Evolutionary conservation across 2,113 vertebrate species (phyloP).

Genomic region (Echinops telfairi): DNA sequence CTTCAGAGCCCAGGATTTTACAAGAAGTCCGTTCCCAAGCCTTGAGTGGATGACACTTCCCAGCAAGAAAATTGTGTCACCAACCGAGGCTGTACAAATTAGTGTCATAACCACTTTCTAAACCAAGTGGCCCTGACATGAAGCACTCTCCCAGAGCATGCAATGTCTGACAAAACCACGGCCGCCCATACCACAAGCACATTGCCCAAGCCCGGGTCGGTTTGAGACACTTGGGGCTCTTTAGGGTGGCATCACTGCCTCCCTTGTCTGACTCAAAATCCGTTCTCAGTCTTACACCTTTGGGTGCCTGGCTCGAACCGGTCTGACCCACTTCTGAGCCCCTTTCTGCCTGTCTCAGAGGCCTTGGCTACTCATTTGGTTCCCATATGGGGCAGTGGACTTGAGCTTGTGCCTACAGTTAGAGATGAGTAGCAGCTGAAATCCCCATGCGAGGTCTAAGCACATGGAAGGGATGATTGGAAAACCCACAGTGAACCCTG

Average conservation of each 20-base stretch:
- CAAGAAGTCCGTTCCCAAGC: background rate
- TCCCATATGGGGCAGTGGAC: background rate
- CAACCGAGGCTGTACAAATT: background rate
- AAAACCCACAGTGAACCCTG: background rate
- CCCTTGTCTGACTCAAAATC: slow-evolving; percentile 68
- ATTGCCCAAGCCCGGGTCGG: slow-evolving; percentile 24
- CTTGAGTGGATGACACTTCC: slow-evolving; percentile 6
- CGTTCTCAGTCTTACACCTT: slow-evolving; percentile 67
- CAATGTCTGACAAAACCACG: background rate
- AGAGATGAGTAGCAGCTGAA: background rate
- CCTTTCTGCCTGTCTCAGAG: background rate
- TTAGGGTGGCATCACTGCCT: background rate
- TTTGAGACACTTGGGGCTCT: slow-evolving; percentile 45
- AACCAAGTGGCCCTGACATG: background rate
- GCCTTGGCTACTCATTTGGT: background rate
- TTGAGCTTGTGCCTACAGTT: background rate
- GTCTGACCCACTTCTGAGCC: slow-evolving; percentile 55
- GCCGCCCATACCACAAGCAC: background rate
- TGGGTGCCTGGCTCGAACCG: background rate
- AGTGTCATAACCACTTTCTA: slow-evolving; percentile 53
- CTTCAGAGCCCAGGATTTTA: background rate
- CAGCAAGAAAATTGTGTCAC: slow-evolving; percentile 39
- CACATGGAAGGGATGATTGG: too few relatives aligned
- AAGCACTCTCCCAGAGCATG: background rate
- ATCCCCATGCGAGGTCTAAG: background rate